Conservation (phyloP, 2,888 invertebrate genomes). For the Calephelis perditalis region DNA sequence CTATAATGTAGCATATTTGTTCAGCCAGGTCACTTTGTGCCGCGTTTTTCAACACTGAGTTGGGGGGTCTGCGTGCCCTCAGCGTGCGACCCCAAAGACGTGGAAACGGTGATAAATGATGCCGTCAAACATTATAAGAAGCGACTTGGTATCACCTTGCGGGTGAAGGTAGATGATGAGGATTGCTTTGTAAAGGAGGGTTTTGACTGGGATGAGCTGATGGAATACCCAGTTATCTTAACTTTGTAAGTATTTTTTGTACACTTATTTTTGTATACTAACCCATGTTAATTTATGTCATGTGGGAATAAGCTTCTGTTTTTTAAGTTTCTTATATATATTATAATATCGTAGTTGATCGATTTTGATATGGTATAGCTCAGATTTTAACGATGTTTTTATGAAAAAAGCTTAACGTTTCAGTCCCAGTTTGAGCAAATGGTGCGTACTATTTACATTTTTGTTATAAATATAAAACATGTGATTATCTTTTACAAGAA, state of each 20-base stretch:
- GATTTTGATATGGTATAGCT: too few species aligned
- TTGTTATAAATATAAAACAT: too few species aligned
- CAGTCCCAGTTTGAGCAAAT: too few species aligned
- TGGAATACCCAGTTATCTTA: slow-evolving; percentile 56
- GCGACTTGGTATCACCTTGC: slow-evolving; percentile 76
- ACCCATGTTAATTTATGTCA: too few species aligned
- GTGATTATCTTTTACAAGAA: too few species aligned
- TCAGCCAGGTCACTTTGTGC: slow-evolving; percentile 85
- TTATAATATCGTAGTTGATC: too few species aligned
- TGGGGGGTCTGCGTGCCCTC: slow-evolving; percentile 85
- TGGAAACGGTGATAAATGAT: slow-evolving; percentile 75
- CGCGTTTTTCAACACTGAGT: slow-evolving; percentile 83
- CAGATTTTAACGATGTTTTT: too few species aligned
- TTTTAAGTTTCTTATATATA: too few species aligned
- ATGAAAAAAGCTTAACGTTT: too few species aligned
- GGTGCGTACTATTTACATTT: too few species aligned
- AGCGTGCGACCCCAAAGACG: slow-evolving; percentile 79
- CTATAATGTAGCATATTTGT: slow-evolving; percentile 37
- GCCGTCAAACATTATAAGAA: slow-evolving; percentile 80
- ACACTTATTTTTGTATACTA: background rate
- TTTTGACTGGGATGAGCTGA: slow-evolving; percentile 52
- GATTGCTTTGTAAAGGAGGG: slow-evolving; percentile 78
- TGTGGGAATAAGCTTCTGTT: too few species aligned
- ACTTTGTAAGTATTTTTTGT: slow-evolving; percentile 52
- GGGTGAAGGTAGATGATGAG: slow-evolving; percentile 79